A percentile compares a stretch with the other conserved stretches of the same genome.
phyloP scores from a whole-genome alignment of 2,113 vertebrate species.

The Rhodinocichla rosea region DNA sequence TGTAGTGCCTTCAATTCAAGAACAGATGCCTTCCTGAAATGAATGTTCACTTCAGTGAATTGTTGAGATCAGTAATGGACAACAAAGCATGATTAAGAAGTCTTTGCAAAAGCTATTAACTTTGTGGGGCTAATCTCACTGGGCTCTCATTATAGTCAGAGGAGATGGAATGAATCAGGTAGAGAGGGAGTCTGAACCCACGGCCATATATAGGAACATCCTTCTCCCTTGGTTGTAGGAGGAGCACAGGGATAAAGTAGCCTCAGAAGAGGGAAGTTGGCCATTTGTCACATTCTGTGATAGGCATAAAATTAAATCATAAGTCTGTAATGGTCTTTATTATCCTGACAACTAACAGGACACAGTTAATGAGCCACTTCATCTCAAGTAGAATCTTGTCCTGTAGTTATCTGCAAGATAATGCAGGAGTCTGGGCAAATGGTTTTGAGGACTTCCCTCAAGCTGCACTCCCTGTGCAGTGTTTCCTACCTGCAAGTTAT shows the following conservation, averaged over 20 bases:
- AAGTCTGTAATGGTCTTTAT: neutral
- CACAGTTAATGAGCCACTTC: neutral
- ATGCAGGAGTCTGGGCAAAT: neutral
- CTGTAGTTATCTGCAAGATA: neutral
- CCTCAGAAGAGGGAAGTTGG: neutral
- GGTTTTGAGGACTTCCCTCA: neutral
- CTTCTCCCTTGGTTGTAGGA: neutral
- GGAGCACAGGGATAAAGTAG: neutral
- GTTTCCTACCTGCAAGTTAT: neutral
- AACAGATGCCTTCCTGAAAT: neutral
- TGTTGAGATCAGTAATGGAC: neutral
- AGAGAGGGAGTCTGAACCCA: neutral
- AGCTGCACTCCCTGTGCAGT: neutral
- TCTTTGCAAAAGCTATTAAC: neutral
- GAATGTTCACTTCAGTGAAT: neutral
- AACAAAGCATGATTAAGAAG: neutral
- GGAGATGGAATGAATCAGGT: neutral
- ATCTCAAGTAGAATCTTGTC: accelerated
- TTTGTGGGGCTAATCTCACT: neutral
- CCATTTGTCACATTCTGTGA: neutral
- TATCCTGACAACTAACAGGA: neutral
- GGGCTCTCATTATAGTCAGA: neutral
- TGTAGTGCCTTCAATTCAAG: neutral
- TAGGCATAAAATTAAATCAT: neutral
- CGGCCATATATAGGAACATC: neutral